A percentile compares a stretch with the other conserved stretches of the same genome.
These are phyloP conservation scores for Biston betularia DNA, from an alignment of 2,888 invertebrate genomes.

Conservation along the genomic window DNA sequence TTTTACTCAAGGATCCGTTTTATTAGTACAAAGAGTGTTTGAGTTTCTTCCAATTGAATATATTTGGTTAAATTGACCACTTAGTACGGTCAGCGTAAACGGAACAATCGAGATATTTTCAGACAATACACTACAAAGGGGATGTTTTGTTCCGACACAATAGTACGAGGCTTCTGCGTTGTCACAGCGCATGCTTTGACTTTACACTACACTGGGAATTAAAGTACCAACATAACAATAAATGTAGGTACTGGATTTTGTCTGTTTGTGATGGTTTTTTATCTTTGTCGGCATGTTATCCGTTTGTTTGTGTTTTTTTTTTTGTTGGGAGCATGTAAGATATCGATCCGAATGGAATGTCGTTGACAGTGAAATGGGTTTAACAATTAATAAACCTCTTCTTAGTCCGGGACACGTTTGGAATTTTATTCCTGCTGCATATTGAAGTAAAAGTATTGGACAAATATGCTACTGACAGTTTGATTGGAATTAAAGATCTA, in stretches of 20 bases:
- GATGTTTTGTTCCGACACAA: constrained; percentile 63
- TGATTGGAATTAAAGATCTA: constrained; percentile 41
- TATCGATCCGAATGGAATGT: constrained; percentile 78
- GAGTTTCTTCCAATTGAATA: constrained; percentile 39
- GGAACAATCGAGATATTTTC: constrained; percentile 62
- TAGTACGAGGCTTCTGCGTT: constrained; percentile 72
- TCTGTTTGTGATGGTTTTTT: constrained; percentile 72
- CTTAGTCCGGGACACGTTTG: constrained; percentile 61
- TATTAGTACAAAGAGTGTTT: constrained; percentile 34
- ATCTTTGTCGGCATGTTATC: constrained; percentile 75
- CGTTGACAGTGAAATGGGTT: constrained; percentile 85
- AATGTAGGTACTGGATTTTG: constrained; percentile 65
- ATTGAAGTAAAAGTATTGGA: constrained; percentile 46
- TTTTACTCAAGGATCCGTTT: constrained; percentile 24
- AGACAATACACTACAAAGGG: constrained; percentile 68
- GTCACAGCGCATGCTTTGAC: constrained; percentile 79
- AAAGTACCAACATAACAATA: constrained; percentile 77
- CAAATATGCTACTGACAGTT: constrained; percentile 47
- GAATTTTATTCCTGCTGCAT: constrained; percentile 58
- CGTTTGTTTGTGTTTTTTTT: constrained; percentile 47
- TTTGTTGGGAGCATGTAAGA: constrained; percentile 68
- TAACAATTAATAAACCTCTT: constrained; percentile 83
- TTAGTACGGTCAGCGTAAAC: constrained; percentile 68
- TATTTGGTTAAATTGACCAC: constrained; percentile 62
- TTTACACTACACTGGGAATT: constrained; percentile 84